These are phyloP conservation scores for Monomorium pharaonis DNA, from an alignment of 1,140 invertebrate genomes.

Conservation along the genomic window DNA sequence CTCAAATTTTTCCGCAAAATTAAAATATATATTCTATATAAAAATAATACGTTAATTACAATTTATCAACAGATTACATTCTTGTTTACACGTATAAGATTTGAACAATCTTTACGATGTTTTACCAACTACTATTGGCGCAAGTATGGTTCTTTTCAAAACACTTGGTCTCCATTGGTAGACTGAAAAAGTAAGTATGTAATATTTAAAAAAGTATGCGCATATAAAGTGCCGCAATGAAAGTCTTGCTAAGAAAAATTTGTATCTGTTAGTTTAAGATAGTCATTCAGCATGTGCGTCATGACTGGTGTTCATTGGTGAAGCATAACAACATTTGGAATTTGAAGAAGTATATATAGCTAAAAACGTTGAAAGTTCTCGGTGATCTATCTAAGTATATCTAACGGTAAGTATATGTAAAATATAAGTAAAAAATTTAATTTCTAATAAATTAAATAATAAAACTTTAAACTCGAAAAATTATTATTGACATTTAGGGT, in stretches of 20 bases:
- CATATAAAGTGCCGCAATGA: too few relatives aligned
- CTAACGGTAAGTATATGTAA: conserved; percentile 17
- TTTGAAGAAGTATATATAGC: not conserved
- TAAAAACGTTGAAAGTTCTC: conserved; percentile 1
- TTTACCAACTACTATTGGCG: not conserved
- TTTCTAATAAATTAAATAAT: too few relatives aligned
- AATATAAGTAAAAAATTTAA: too few relatives aligned
- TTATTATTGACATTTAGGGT: too few relatives aligned
- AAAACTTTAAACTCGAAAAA: too few relatives aligned
- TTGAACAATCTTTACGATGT: not conserved
- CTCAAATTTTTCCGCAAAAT: not conserved
- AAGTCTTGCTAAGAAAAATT: not conserved
- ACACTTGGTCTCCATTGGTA: not conserved
- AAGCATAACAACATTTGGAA: not conserved
- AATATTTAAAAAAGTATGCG: too few relatives aligned
- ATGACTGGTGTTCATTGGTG: not conserved
- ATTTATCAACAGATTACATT: conserved; percentile 3
- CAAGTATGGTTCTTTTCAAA: not conserved
- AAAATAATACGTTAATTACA: not conserved
- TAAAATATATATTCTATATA: not conserved
- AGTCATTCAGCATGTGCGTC: conserved; percentile 1
- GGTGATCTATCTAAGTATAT: not conserved
- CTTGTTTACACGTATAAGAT: not conserved
- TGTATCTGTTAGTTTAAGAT: not conserved
- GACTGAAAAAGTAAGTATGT: not conserved